Percentiles rank a stretch among this genome's conserved stretches.
Conservation (phyloP, 2,888 invertebrate species). For the Aelia acuminata region DNA sequence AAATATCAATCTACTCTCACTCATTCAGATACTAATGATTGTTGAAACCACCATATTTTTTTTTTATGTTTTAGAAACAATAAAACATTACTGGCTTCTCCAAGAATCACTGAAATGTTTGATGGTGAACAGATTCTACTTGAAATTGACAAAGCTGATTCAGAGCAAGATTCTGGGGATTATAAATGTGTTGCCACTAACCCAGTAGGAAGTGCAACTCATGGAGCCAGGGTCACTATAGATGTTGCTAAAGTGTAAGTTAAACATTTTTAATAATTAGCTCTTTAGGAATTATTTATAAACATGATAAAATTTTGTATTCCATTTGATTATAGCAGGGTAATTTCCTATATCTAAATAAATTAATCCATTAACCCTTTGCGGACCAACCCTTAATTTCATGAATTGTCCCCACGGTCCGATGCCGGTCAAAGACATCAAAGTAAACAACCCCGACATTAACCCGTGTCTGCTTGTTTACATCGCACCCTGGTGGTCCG, state of each 20-base stretch:
- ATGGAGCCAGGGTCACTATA: conserved; percentile 87
- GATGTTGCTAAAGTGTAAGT: conserved; percentile 83
- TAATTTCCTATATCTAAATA: background rate
- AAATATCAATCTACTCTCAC: background rate
- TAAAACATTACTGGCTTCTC: conserved; percentile 81
- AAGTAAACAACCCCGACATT: no score
- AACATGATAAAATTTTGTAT: background rate
- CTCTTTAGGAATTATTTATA: background rate
- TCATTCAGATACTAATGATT: background rate
- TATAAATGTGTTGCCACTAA: conserved; percentile 94
- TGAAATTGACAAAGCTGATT: conserved; percentile 83
- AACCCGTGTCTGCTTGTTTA: no score
- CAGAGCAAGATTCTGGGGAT: conserved; percentile 90
- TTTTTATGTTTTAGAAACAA: conserved; percentile 76
- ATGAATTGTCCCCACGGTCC: no score
- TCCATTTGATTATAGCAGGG: background rate
- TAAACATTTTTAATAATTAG: background rate
- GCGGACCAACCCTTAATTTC: no score
- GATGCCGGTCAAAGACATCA: no score
- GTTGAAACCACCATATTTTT: background rate
- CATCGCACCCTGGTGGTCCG: no score
- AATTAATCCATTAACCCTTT: background rate
- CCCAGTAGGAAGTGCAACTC: conserved; percentile 88
- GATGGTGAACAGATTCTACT: conserved; percentile 89
- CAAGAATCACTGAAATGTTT: conserved; percentile 82